Conservation (phyloP, 2,888 invertebrate genomes). For the Euplexia lucipara region DNA sequence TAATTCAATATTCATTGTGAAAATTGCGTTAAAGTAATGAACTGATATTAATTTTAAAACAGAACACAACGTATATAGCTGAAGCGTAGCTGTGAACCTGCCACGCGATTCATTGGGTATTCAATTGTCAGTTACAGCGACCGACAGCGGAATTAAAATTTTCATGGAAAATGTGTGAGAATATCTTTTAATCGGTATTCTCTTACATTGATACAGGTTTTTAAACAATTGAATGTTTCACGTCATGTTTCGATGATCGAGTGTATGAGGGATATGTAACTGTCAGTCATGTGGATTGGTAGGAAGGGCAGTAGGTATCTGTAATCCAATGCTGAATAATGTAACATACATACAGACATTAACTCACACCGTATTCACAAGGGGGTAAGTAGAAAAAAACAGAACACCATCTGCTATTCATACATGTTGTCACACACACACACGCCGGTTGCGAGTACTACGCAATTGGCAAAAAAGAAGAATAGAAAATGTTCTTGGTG, state of each 20-base stretch:
- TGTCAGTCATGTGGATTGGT: not conserved
- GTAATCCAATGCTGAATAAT: too few relatives aligned
- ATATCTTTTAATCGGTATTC: not conserved
- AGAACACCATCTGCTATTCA: too few relatives aligned
- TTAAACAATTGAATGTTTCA: not conserved
- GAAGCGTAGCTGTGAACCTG: not conserved
- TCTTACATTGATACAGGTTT: not conserved
- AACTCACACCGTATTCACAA: too few relatives aligned
- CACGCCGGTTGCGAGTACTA: too few relatives aligned
- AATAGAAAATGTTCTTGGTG: too few relatives aligned
- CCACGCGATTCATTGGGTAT: not conserved
- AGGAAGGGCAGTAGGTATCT: too few relatives aligned
- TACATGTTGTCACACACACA: too few relatives aligned
- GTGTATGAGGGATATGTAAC: not conserved
- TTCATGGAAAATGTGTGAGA: not conserved
- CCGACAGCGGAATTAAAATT: constrained; percentile 1
- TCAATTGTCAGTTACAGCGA: constrained; percentile 8
- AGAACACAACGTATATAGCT: not conserved
- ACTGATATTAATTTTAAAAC: not conserved
- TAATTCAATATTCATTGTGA: not conserved
- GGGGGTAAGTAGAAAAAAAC: too few relatives aligned
- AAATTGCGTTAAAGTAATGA: not conserved
- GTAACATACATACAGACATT: not conserved
- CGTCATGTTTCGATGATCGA: not conserved
- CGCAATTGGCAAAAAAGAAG: too few relatives aligned